phyloP scores from a whole-genome alignment of 2,797 vertebrate genomes.

The Thaleichthys pacificus region DNA sequence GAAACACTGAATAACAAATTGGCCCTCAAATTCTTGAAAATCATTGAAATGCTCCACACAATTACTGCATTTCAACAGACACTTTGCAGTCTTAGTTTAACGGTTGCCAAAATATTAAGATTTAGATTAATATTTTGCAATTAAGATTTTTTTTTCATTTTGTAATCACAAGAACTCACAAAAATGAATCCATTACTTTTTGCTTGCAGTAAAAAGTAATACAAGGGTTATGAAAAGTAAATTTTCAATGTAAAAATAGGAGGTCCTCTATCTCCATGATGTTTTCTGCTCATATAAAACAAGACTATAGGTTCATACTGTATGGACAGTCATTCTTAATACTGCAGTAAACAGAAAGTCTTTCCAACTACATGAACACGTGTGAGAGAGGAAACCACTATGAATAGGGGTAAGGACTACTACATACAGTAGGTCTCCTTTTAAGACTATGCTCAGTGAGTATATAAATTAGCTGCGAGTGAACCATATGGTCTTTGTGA shows the following conservation, averaged over 20 bases:
- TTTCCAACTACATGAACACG: slow-evolving; percentile 7
- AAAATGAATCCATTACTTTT: slow-evolving; percentile 32
- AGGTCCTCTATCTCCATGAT: slow-evolving; percentile 33
- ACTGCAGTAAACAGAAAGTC: slow-evolving; percentile 22
- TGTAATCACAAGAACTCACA: slow-evolving; percentile 1
- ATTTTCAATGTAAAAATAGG: slow-evolving; percentile 13
- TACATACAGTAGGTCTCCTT: slow-evolving; percentile 18
- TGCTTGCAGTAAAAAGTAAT: slow-evolving; percentile 25
- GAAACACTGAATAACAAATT: slow-evolving; percentile 28
- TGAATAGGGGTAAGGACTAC: neutral
- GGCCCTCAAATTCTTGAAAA: slow-evolving; percentile 5
- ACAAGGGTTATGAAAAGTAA: slow-evolving; percentile 2
- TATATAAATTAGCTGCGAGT: slow-evolving; percentile 1
- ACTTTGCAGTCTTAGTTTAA: slow-evolving; percentile 41
- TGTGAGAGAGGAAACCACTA: slow-evolving; percentile 7
- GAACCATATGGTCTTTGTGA: slow-evolving; percentile 15
- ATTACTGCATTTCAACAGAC: slow-evolving; percentile 34
- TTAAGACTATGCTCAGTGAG: slow-evolving; percentile 27
- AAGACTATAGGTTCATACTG: slow-evolving; percentile 31
- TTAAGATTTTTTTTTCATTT: neutral
- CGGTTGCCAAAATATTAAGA: slow-evolving; percentile 25
- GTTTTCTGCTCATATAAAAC: slow-evolving; percentile 50
- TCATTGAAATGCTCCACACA: slow-evolving; percentile 44
- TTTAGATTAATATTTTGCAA: slow-evolving; percentile 10
- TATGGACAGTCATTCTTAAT: slow-evolving; percentile 10